Base-by-base conservation (phyloP, 2,888 invertebrate species). In the Gastracanthus pulcherrimus region DNA sequence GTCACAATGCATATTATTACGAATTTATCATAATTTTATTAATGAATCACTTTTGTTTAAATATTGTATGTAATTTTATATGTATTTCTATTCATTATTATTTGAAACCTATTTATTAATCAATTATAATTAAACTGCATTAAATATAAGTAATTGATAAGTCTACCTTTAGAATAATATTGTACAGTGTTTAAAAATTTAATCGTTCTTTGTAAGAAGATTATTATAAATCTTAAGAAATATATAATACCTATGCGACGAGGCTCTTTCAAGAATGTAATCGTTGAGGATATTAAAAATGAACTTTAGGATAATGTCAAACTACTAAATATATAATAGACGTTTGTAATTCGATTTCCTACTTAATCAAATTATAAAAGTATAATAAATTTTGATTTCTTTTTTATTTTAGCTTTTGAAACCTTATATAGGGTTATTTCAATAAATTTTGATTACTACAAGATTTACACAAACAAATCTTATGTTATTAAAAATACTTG, bases 291-390 rank as follows among this genome's bases (percentile, higher is more conserved):
- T 55, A 55, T 26, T 55, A 55, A 55, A 26, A 55, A 55, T 55
- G 19, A 55, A 55, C 51, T 55, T 26, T 7, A 55, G n/a, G 26
- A 9, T 55, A 11, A 55, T 6, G 55, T n/a, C 55, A 11, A 55
- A 55, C 23, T 6, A 55, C 55, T 55, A 11, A 26, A 23, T 55
- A 9, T 26, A 0, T 55, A 55, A 55, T 51, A 55, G 1, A 55
- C 55, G 55, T 55, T 55, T 55, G 26, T 55, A 55, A 55, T 55
- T 55, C 26, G 55, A 55, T 55, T 55, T 55, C 26, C 55, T 26
- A 55, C 55, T 55, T 26, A 11, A 55, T 0, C 9, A 13, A 26
- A 9, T 26, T 26, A 6, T n/a, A 11, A 55, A 55, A 55, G 26
- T n/a, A 9, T 6, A 26, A n/a, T 55, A 26, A 55, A 55, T 55